These are phyloP conservation scores for Lithophane leautieri DNA, from an alignment of 2,888 invertebrate species.

Conservation along the genomic window DNA sequence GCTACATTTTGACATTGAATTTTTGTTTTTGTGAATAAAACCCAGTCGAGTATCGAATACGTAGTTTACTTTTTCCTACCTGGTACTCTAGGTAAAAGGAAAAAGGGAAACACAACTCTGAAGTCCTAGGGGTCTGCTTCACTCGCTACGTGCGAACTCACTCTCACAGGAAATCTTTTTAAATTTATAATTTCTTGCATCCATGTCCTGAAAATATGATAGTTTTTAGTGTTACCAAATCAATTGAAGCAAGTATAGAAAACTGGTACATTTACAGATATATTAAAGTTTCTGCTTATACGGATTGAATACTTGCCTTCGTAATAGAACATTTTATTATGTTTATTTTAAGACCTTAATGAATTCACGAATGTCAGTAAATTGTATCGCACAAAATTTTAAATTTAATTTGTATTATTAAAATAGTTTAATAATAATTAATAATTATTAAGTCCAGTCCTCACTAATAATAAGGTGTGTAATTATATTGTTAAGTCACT, in stretches of 20 bases:
- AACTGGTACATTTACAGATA: not conserved
- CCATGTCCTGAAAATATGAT: not conserved
- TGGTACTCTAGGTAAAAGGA: too few species aligned
- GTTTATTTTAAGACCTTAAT: not conserved
- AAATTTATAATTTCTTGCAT: not conserved
- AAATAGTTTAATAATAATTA: conserved; percentile 5
- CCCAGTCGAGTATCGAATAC: not conserved
- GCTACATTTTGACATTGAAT: not conserved
- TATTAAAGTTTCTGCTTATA: not conserved
- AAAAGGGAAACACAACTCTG: not conserved
- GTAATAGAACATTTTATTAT: not conserved
- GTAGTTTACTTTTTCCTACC: too few species aligned
- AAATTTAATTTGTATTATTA: conserved; percentile 14
- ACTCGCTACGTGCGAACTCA: not conserved
- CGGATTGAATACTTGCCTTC: not conserved
- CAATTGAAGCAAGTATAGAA: too few species aligned
- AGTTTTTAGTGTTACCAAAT: not conserved
- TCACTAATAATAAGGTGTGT: conserved; percentile 40
- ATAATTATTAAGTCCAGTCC: conserved; percentile 35
- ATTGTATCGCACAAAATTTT: conserved; percentile 20
- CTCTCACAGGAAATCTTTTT: not conserved
- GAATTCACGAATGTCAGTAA: conserved; percentile 8
- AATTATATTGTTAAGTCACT: conserved; percentile 15
- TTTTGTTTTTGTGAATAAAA: not conserved
- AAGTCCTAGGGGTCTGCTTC: not conserved